These are phyloP conservation scores for Lophochroa leadbeateri DNA, from an alignment of 2,113 vertebrate species.

Conservation along the genomic window DNA sequence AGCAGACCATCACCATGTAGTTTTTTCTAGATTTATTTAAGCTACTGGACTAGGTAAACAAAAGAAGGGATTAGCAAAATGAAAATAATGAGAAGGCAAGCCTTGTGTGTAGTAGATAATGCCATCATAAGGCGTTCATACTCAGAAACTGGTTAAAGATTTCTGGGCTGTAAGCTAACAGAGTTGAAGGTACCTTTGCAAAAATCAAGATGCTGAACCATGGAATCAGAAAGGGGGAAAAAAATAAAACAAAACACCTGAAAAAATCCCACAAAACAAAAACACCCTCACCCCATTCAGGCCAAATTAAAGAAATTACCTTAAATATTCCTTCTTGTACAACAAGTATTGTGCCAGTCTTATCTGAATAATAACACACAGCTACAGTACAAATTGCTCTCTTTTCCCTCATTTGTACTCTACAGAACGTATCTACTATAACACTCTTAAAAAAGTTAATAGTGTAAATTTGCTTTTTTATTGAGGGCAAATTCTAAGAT, in stretches of 20 bases:
- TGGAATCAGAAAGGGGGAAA: accelerated
- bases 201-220: neutral
- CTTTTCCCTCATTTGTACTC: neutral
- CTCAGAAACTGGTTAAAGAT: neutral
- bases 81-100: neutral
- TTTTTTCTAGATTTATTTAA: neutral
- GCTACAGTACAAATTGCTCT: neutral
- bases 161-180: neutral
- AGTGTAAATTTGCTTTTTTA: neutral
- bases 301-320: neutral
- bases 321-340: neutral
- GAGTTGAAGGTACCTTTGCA: neutral
- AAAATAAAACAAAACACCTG: neutral
- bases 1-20: neutral
- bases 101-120: neutral
- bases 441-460: neutral
- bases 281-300: accelerated
- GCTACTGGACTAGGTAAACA: neutral
- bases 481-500: neutral
- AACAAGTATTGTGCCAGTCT: neutral
- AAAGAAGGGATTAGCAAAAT: neutral
- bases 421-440: neutral
- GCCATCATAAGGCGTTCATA: neutral
- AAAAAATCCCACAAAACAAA: neutral
- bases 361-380: neutral